A percentile compares a stretch with the other conserved stretches of the same genome.
These are phyloP conservation scores for Colistium nudipinnis DNA, from an alignment of 2,113 vertebrate genomes.

Conservation along the genomic window DNA sequence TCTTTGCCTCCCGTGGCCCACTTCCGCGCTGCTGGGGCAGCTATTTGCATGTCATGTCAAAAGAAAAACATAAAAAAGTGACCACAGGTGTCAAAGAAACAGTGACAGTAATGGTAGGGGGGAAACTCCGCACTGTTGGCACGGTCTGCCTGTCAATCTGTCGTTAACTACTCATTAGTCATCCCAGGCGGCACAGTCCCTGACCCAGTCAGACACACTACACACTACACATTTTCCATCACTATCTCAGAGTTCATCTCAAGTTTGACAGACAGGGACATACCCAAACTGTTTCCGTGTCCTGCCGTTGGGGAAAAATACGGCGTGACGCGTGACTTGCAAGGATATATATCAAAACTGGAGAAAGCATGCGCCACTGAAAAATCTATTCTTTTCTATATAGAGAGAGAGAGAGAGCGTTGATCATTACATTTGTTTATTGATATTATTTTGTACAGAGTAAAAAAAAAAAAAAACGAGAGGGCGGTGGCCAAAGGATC, in stretches of 20 bases:
- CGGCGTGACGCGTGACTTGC: slow-evolving; percentile 22
- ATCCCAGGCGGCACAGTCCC: not conserved
- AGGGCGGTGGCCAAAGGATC: not conserved
- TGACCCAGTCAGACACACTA: slow-evolving; percentile 27
- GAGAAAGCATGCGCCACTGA: slow-evolving; percentile 8
- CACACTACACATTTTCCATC: slow-evolving; percentile 19
- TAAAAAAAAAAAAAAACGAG: too few species aligned
- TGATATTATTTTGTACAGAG: too few species aligned
- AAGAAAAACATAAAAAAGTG: slow-evolving; percentile 21
- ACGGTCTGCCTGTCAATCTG: slow-evolving; percentile 34
- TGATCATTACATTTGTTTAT: too few species aligned
- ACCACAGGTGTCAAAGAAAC: slow-evolving; percentile 59
- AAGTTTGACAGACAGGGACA: slow-evolving; percentile 61
- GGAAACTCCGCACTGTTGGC: slow-evolving; percentile 13
- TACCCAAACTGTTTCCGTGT: slow-evolving; percentile 36
- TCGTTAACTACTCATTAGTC: slow-evolving; percentile 36
- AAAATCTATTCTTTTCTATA: slow-evolving; percentile 24
- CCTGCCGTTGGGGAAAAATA: slow-evolving; percentile 38
- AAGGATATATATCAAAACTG: slow-evolving; percentile 34
- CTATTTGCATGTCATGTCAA: slow-evolving; percentile 71
- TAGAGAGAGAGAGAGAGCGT: too few species aligned
- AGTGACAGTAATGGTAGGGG: slow-evolving; percentile 49
- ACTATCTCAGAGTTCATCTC: slow-evolving; percentile 58
- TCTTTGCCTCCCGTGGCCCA: slow-evolving; percentile 49
- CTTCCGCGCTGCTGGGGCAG: slow-evolving; percentile 50